Base-by-base conservation (phyloP, 30 jellyfish, hydroid and myxozoan genomes). In the Aurelia sp. region DNA sequence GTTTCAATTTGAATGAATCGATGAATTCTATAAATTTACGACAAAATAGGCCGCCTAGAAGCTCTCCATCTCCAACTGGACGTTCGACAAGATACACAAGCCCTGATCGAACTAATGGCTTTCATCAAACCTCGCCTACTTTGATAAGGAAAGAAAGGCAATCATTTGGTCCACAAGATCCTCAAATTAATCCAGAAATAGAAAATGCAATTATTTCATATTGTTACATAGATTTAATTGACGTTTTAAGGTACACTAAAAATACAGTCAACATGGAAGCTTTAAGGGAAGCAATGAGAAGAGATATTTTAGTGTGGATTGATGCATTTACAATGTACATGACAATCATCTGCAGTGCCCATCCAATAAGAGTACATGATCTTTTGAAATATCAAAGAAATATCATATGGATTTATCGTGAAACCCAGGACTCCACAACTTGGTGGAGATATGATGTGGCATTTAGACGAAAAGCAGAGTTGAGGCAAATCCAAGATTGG, bases 401-500 rank as follows among this genome's bases (percentile, higher is more conserved):
- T 19, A 88, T 93, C 8, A 63, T 93, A 3, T 93, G 98, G 98
- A 88, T 93, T 10, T 93, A 93, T 68, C 76, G 91, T 78, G 98
- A 93, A 76, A 72, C 98, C 11, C 87, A 82, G 35, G 98, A 93
- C 59, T 27, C 89, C 2, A 24, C 96, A 18, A 93, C 97, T 3
- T 93, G 98, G 98, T 93, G 98, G 98, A 68, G 98, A 31, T 93
- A 93, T 67, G 98, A 93, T 64, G 84, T 81, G 21, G 98, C 97
- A 16, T 93, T 89, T 27, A 84, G 98, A 66, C 91, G 98, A 31
- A 88, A 89, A 72, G 98, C 97, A 8, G 86, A 97, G n/a, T 69
- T 87, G 17, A 61, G 86, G 33, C 86, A 87, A 76, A 69, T 87
- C 21, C 90, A 87, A 22, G 90, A 93, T 83, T 93, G 98, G 98